phyloP scores from a whole-genome alignment of 2,797 vertebrate species.

The Neosalanx taihuensis region DNA sequence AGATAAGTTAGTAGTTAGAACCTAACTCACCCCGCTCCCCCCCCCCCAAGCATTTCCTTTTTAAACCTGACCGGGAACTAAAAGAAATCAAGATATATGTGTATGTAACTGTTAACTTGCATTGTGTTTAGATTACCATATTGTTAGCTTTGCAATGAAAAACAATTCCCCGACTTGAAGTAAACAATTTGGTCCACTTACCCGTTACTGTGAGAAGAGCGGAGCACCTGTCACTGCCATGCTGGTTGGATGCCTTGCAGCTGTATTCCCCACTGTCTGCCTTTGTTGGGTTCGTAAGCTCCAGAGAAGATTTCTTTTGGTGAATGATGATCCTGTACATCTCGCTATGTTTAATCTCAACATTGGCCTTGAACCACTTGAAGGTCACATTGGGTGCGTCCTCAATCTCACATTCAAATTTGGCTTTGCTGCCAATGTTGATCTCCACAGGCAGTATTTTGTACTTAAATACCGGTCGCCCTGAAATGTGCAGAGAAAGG shows the following conservation, averaged over 20 bases:
- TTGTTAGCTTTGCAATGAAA: background rate
- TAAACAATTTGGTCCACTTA: slow-evolving; percentile 64
- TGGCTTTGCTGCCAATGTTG: slow-evolving; percentile 79
- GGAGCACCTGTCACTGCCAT: slow-evolving; percentile 87
- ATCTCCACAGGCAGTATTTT: slow-evolving; percentile 81
- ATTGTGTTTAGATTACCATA: background rate
- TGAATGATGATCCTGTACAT: slow-evolving; percentile 83
- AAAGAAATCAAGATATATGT: too few relatives aligned
- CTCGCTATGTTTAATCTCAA: slow-evolving; percentile 84
- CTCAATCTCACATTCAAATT: slow-evolving; percentile 91
- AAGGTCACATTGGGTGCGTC: slow-evolving; percentile 86
- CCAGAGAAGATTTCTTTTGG: slow-evolving; percentile 79
- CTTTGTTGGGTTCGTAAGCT: slow-evolving; percentile 81
- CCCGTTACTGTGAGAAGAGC: slow-evolving; percentile 86
- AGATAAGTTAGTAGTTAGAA: slow-evolving; percentile 48
- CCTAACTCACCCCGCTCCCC: background rate
- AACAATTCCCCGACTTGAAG: slow-evolving; percentile 2
- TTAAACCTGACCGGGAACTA: background rate
- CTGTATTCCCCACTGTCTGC: slow-evolving; percentile 85
- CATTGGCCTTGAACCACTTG: slow-evolving; percentile 92
- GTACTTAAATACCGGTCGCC: slow-evolving; percentile 85
- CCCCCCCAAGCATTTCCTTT: background rate
- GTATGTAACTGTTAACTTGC: too few relatives aligned
- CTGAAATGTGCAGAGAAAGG: slow-evolving; percentile 60
- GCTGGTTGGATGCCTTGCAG: slow-evolving; percentile 88